Evolutionary conservation across 2,113 vertebrate species (phyloP), one percentile per base, ranked within the genome.

Genomic region (Formicarius rufipectus): DNA sequence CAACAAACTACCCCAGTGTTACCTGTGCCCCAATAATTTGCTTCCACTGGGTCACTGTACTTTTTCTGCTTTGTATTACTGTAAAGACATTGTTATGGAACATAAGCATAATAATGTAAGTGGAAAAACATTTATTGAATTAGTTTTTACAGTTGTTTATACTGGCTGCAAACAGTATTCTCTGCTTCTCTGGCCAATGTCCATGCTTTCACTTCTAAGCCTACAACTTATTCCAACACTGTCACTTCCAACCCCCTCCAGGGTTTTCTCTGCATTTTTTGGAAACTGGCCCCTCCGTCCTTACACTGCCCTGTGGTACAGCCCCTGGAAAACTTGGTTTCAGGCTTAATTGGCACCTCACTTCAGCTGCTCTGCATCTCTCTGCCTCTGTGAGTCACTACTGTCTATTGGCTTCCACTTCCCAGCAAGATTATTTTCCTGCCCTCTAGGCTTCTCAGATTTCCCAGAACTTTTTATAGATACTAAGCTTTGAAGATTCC

Each of bases 381-480:
- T 86, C 30, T 76, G 53, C 33, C 64, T 84, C 68, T 0, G 0
- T 89, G 77, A 86, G 55, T 95, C 89, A 87, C 50, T 64, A 12
- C 39, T 25, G 30, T 55, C 52, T 55, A 16, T 23, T 86, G 87
- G 79, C 83, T 93, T 55, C 45, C 35, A 23, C 14, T 88, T 92
- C 76, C 30, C 80, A 75, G 3, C 0, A 30, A 78, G 33, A 67
- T 84, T 59, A 52, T 92, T 93, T 92, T 92, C 76, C 69, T 74
- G 25, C 80, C 80, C 64, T 84, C 39, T 27, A 71, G 84, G 86
- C 80, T 81, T 90, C 88, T 67, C 1, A 5, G 10, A 71, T 69
- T 90, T 89, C 60, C 60, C 64, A 92, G 86, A 16, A 58, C 45
- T 42, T 90, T 95, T 93, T 84, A 90, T 44, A 89, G 83, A 81